phyloP scores from a whole-genome alignment of 2,797 vertebrate species.

The Eptatretus atami region DNA sequence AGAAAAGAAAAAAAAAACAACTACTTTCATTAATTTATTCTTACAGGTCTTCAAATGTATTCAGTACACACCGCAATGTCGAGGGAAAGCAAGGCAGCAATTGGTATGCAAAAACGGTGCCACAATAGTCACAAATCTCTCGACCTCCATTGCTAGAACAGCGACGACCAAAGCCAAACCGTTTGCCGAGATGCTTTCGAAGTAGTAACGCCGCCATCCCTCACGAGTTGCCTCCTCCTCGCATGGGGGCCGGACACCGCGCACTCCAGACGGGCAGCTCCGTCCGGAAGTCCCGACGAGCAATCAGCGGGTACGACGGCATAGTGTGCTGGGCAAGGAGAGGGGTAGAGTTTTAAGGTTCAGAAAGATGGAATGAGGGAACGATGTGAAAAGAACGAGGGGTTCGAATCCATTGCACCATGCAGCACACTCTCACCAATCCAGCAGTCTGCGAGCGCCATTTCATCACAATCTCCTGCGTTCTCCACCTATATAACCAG shows the following conservation, averaged over 20 bases:
- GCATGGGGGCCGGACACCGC: slow-evolving; percentile 38
- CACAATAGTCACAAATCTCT: too few species aligned
- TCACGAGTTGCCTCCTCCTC: slow-evolving; percentile 59
- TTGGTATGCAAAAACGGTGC: too few species aligned
- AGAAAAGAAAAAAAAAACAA: too few species aligned
- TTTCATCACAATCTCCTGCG: slow-evolving; percentile 62
- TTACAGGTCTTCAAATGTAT: too few species aligned
- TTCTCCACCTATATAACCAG: slow-evolving; percentile 31
- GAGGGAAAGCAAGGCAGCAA: too few species aligned
- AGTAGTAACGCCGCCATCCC: slow-evolving; percentile 85
- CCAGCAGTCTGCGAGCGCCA: slow-evolving; percentile 92
- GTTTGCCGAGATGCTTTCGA: slow-evolving; percentile 87
- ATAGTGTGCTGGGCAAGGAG: slow-evolving; percentile 33
- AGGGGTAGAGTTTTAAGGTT: neutral
- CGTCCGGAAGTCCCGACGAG: slow-evolving; percentile 34
- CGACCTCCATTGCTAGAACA: slow-evolving; percentile 24
- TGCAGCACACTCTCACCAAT: slow-evolving; percentile 28
- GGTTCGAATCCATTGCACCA: neutral
- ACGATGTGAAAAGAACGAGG: too few species aligned
- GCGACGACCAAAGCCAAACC: slow-evolving; percentile 54
- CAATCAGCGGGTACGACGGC: slow-evolving; percentile 49
- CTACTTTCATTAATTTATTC: too few species aligned
- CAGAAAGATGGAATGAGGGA: neutral
- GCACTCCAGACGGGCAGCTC: slow-evolving; percentile 49
- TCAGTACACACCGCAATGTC: too few species aligned